Evolutionary conservation across 2,888 invertebrate species (phyloP).

Genomic region (Gymnoscelis rufifasciata): DNA sequence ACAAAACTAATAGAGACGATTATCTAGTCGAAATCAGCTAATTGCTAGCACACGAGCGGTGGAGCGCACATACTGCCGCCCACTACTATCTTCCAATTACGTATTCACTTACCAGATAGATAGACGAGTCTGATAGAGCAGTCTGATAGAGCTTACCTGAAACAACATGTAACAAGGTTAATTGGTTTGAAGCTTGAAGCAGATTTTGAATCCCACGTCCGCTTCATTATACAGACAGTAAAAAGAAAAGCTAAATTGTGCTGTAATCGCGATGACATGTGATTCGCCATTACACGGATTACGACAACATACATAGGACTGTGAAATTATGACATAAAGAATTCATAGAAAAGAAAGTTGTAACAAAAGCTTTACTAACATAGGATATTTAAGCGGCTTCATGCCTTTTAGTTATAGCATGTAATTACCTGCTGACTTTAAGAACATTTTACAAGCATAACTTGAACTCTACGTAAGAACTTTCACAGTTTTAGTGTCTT

Average conservation of each 20-base stretch:
- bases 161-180: constrained; percentile 47
- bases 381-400: constrained; percentile 27
- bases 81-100: constrained; percentile 34
- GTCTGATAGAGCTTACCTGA: constrained; percentile 56
- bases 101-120: constrained; percentile 46
- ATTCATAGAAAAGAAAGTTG: constrained; percentile 59
- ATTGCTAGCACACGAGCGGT: constrained; percentile 66
- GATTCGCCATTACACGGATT: constrained; percentile 58
- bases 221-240: constrained; percentile 38
- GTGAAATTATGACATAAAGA: constrained; percentile 68
- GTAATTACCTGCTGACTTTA: background rate
- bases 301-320: constrained; percentile 50
- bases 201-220: constrained; percentile 52
- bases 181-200: constrained; percentile 27
- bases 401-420: constrained; percentile 14
- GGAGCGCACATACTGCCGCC: constrained; percentile 35
- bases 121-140: constrained; percentile 29
- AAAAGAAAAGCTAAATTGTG: constrained; percentile 50
- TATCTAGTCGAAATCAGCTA: constrained; percentile 72
- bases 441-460: background rate
- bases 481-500: constrained; percentile 2
- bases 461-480: background rate
- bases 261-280: constrained; percentile 62
- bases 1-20: constrained; percentile 70
- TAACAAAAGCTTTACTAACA: constrained; percentile 53